Percentiles rank a stretch among this genome's conserved stretches.
These are phyloP conservation scores for Amphipyra tragopoginis DNA, from an alignment of 2,888 invertebrate species.

Conservation along the genomic window DNA sequence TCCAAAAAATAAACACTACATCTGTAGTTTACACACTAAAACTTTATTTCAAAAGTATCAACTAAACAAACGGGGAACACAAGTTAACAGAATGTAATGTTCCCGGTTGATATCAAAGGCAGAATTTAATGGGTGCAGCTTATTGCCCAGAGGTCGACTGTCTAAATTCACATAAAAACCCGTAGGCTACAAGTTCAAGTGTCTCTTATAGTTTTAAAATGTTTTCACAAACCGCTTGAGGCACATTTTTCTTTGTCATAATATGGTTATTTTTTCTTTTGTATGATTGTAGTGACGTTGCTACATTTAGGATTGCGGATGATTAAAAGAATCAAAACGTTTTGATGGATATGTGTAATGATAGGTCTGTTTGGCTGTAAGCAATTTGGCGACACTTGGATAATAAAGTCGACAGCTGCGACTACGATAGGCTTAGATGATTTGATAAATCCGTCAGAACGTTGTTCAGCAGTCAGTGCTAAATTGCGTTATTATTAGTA, in stretches of 20 bases:
- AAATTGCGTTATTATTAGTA: too few species aligned
- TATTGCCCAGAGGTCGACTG: conserved; percentile 38
- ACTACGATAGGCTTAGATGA: too few species aligned
- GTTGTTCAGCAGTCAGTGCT: too few species aligned
- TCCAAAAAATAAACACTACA: conserved; percentile 3
- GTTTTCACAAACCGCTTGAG: conserved; percentile 29
- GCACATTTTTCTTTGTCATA: conserved; percentile 20
- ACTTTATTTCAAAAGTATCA: conserved; percentile 38
- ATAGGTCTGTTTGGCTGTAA: not conserved
- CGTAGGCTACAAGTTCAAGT: conserved; percentile 49
- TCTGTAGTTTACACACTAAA: conserved; percentile 26
- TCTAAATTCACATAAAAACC: conserved; percentile 47
- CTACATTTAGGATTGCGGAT: not conserved
- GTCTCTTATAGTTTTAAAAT: conserved; percentile 49
- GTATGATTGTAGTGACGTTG: not conserved
- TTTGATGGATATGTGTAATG: not conserved
- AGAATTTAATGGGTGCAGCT: conserved; percentile 52
- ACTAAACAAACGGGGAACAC: conserved; percentile 37
- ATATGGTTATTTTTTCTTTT: not conserved
- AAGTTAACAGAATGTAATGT: conserved; percentile 48
- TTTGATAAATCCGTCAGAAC: too few species aligned
- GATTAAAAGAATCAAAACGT: not conserved
- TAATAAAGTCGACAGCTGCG: too few species aligned
- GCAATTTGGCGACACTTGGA: too few species aligned
- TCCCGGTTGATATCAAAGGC: conserved; percentile 47